Percentiles rank a stretch among this genome's conserved stretches.
phyloP scores from a whole-genome alignment of 2,888 invertebrate genomes.

The Ceratothoa steindachneri region DNA sequence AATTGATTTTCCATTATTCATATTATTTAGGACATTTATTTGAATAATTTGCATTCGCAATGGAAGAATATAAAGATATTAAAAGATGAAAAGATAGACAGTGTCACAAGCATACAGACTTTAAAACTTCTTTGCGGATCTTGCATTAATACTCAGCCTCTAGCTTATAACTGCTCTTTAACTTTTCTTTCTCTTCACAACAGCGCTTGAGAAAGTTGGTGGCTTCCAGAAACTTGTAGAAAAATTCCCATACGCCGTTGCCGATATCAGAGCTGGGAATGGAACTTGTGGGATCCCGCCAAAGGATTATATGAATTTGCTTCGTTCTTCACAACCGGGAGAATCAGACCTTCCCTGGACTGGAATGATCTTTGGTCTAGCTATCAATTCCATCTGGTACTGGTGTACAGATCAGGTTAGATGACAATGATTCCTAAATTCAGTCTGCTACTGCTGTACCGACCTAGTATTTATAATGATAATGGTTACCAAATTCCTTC shows the following conservation, averaged over 20 bases:
- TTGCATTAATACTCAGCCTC: too few species aligned
- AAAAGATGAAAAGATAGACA: background rate
- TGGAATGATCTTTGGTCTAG: constrained; percentile 14
- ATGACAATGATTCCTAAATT: background rate
- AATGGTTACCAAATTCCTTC: too few species aligned
- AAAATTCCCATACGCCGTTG: constrained; percentile 22
- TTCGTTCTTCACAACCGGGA: constrained; percentile 1
- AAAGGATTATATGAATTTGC: constrained; percentile 52
- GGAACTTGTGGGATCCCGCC: constrained; percentile 48
- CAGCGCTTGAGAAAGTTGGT: constrained; percentile 27
- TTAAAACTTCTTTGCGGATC: too few species aligned
- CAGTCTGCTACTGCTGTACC: background rate
- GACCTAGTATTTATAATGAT: background rate
- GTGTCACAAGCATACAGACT: background rate
- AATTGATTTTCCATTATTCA: too few species aligned
- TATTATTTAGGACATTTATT: too few species aligned
- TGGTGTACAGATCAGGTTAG: constrained; percentile 55
- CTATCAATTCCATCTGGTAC: constrained; percentile 37
- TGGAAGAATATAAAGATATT: too few species aligned
- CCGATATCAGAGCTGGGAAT: constrained; percentile 49
- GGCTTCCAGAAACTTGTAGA: constrained; percentile 30
- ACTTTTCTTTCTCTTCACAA: background rate
- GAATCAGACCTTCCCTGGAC: constrained; percentile 13
- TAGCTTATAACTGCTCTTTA: too few species aligned
- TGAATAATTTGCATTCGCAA: too few species aligned